Conservation (phyloP, 2,888 invertebrate species). For the Ochropleura leucogaster region DNA sequence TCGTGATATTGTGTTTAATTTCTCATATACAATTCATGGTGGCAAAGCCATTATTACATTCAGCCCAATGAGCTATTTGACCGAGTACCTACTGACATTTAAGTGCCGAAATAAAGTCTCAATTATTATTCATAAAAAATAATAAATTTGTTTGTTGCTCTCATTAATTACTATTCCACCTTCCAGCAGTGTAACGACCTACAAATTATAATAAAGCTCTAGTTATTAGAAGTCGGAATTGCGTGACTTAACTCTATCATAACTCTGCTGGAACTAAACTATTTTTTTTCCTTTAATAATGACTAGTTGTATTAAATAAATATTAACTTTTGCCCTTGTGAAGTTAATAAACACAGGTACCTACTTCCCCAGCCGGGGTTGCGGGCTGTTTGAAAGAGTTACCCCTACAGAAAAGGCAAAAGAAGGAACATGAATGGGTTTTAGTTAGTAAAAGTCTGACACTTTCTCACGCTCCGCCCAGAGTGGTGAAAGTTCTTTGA, state of each 20-base stretch:
- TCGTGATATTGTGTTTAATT: background rate
- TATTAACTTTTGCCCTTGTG: conserved; percentile 38
- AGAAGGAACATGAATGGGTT: no score
- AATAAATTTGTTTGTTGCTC: conserved; percentile 22
- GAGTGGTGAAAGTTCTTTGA: no score
- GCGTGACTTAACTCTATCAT: conserved; percentile 60
- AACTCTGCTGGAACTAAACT: conserved; percentile 36
- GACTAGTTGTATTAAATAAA: conserved; percentile 37
- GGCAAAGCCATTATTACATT: conserved; percentile 17
- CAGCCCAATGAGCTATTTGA: conserved; percentile 7
- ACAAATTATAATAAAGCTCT: conserved; percentile 44
- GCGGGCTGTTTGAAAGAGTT: no score
- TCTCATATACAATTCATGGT: background rate
- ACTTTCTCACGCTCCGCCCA: no score
- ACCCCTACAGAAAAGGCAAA: no score
- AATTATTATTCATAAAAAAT: conserved; percentile 20
- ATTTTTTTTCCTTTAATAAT: conserved; percentile 24
- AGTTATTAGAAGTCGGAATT: conserved; percentile 36
- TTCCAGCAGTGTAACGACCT: conserved; percentile 24
- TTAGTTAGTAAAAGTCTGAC: no score
- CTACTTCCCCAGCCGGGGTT: no score
- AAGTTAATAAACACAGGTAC: conserved; percentile 10
- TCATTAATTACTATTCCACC: conserved; percentile 29
- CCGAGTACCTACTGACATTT: background rate
- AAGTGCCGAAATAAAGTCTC: background rate